Conservation (phyloP, 2,888 invertebrate genomes). For the Heterodera filipjevi region DNA sequence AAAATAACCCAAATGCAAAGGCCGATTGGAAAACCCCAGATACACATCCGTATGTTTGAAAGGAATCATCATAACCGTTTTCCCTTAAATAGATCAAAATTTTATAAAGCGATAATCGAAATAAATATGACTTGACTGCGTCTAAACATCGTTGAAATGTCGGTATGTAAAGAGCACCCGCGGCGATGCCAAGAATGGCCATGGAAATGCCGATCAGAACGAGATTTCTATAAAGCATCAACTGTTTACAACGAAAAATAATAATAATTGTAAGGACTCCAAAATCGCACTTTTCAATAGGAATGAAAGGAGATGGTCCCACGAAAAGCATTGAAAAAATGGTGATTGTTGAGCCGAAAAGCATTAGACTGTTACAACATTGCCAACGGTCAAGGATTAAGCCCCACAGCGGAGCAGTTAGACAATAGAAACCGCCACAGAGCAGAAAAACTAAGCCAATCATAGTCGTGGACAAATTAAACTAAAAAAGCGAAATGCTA, state of each 20-base stretch:
- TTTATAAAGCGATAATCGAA: slow-evolving; percentile 10
- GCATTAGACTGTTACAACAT: slow-evolving; percentile 54
- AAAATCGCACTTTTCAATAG: slow-evolving; percentile 48
- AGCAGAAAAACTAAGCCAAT: slow-evolving; percentile 64
- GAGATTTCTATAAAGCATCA: slow-evolving; percentile 56
- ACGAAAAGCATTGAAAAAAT: slow-evolving; percentile 63
- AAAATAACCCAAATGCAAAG: slow-evolving; percentile 78
- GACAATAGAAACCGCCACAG: slow-evolving; percentile 63
- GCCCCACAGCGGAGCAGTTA: slow-evolving; percentile 60
- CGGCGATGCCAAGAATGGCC: slow-evolving; percentile 76
- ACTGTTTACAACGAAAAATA: too few relatives aligned
- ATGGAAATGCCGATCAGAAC: slow-evolving; percentile 72
- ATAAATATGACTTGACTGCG: slow-evolving; percentile 74
- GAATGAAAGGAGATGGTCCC: slow-evolving; percentile 63
- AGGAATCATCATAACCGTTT: slow-evolving; percentile 76
- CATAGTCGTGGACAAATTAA: slow-evolving; percentile 59
- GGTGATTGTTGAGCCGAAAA: slow-evolving; percentile 59
- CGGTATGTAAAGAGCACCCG: slow-evolving; percentile 79
- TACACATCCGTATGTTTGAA: slow-evolving; percentile 85
- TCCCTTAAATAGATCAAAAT: slow-evolving; percentile 56
- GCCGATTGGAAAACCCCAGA: slow-evolving; percentile 89
- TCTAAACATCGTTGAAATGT: slow-evolving; percentile 83
- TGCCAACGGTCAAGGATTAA: slow-evolving; percentile 58
- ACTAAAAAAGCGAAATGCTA: too few relatives aligned
- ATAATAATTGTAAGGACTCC: neutral